A percentile compares a stretch with the other conserved stretches of the same genome.
phyloP scores from a whole-genome alignment of 2,797 vertebrate genomes.

The Argyrosomus regius region DNA sequence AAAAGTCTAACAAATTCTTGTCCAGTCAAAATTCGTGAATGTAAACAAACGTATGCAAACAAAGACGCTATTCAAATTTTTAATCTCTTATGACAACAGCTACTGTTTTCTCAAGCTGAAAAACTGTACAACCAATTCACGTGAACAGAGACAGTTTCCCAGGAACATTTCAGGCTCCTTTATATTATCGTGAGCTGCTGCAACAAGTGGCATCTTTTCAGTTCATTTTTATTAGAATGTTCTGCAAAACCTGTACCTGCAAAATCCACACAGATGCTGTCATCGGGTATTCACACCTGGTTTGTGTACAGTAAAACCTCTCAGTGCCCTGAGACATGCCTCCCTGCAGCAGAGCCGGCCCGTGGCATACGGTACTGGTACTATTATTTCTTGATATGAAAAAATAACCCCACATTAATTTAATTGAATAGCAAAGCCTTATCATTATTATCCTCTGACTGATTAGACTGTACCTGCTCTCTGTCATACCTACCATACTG shows the following conservation, averaged over 20 bases:
- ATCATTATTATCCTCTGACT: no score
- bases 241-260: neutral
- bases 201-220: neutral
- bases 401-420: no score
- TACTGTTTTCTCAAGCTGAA: neutral
- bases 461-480: no score
- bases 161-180: neutral
- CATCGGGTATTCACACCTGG: constrained; percentile 10
- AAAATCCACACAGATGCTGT: neutral
- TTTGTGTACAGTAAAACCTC: neutral
- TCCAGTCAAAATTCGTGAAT: neutral
- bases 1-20: neutral
- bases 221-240: neutral
- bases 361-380: no score
- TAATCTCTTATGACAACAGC: neutral
- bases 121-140: neutral
- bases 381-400: no score
- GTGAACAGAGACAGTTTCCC: constrained; percentile 5
- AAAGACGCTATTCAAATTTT: neutral
- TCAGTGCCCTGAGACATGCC: neutral
- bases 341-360: neutral
- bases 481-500: no score
- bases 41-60: neutral
- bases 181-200: no score
- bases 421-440: no score